Conservation (phyloP, 2,888 invertebrate species). For the Hetaerina titia region DNA sequence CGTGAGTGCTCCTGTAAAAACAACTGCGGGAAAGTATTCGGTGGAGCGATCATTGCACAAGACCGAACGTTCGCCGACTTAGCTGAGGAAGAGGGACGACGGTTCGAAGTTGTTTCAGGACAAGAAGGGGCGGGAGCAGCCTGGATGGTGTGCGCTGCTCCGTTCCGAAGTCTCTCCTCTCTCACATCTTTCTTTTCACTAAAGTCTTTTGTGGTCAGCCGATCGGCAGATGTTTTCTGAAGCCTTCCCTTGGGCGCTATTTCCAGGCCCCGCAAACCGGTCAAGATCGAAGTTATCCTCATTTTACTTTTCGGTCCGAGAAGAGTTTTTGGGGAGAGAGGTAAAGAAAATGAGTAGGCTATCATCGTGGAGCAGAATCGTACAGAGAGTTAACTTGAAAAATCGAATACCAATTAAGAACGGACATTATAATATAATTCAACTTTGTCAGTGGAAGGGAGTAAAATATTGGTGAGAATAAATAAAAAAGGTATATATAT, state of each 20-base stretch:
- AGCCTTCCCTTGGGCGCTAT: constrained; percentile 7
- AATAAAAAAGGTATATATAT: no score
- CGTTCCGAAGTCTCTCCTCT: constrained; percentile 29
- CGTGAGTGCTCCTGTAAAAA: not conserved
- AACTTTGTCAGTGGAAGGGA: no score
- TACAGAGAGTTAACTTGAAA: no score
- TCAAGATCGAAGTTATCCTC: not conserved
- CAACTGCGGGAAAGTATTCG: not conserved
- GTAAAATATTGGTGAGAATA: no score
- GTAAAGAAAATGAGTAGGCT: not conserved
- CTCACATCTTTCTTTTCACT: not conserved
- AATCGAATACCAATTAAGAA: no score
- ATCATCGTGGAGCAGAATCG: no score
- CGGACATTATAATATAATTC: no score
- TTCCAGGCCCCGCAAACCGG: not conserved
- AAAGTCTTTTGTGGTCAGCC: constrained; percentile 19
- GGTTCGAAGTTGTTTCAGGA: not conserved
- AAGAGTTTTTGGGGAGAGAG: not conserved
- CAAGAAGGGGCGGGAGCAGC: not conserved
- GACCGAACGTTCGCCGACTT: not conserved
- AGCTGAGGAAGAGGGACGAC: not conserved
- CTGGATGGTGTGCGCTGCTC: not conserved
- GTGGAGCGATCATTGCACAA: no score
- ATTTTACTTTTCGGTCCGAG: not conserved
- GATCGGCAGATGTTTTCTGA: constrained; percentile 31